Percentiles rank a stretch among this genome's conserved stretches.
phyloP scores from a whole-genome alignment of 2,113 vertebrate species.

The Anhinga anhinga region DNA sequence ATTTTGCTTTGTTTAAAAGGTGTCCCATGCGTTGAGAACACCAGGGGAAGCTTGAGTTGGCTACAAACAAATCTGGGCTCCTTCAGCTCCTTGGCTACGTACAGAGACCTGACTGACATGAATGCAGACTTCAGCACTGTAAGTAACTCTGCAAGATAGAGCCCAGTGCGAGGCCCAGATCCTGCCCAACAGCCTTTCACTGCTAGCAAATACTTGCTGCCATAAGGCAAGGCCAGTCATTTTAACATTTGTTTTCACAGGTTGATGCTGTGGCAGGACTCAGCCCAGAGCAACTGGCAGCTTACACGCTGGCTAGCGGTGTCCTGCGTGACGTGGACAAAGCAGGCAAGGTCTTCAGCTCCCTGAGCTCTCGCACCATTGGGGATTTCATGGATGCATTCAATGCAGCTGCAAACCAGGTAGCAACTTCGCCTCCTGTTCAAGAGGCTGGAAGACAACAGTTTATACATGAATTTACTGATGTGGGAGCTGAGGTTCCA shows the following conservation, averaged over 20 bases:
- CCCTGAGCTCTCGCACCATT: neutral
- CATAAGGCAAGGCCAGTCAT: neutral
- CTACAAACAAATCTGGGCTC: neutral
- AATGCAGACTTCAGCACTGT: neutral
- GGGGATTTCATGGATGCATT: slow-evolving; percentile 30
- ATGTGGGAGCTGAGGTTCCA: neutral
- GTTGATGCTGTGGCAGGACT: neutral
- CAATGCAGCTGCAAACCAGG: neutral
- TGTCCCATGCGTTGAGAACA: neutral
- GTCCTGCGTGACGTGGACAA: neutral
- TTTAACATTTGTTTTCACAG: neutral
- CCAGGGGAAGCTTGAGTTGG: neutral
- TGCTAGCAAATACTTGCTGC: neutral
- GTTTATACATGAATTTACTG: neutral
- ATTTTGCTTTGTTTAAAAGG: neutral
- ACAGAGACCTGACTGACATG: neutral
- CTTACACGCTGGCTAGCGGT: neutral
- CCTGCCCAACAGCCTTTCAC: neutral
- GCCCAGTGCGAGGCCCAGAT: neutral
- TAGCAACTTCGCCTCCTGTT: neutral
- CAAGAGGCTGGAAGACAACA: neutral
- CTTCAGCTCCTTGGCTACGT: neutral
- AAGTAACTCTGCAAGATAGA: neutral
- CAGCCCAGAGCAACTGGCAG: neutral
- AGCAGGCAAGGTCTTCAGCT: neutral